Evolutionary conservation across 2,113 vertebrate species (phyloP), one percentile per base, ranked within the genome.

Genomic region (Upupa epops): DNA sequence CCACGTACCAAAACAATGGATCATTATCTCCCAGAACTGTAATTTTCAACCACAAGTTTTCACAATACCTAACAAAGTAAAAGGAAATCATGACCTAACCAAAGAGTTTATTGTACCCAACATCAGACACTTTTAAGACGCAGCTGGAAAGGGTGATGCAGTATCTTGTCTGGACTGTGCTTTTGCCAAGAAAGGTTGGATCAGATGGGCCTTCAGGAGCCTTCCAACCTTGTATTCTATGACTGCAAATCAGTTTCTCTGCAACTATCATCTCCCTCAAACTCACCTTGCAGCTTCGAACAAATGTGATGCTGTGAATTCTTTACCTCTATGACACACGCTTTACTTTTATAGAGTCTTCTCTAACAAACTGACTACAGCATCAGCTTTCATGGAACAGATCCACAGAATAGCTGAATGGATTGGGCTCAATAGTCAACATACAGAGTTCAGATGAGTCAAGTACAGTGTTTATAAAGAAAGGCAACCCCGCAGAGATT

Each of bases 1-100:
- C 15, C 0, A 0, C 14, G 52, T 31, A 31, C 54, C 24, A 60
- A 78, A 68, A 3, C n/a, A 61, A 46, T 0, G 6, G n/a, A 71
- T 36, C 40, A 13, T 71, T 22, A 49, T 14, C 18, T 28, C 24
- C 36, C n/a, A 74, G 37, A 86, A 75, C 29, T 11, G 8, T 32
- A 45, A 59, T 36, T 66, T 79, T 80, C 21, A 65, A 51, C 18
- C 22, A 48, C 31, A 46, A 36, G 64, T 51, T 88, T 29, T 83
- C 60, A 71, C 64, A 70, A 45, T 26, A 22, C 14, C 59, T 58
- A 28, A n/a, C 13, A 52, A 56, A 1, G 5, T 25, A 54, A 15
- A 64, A 48, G 7, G 3, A 5, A 86, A 88, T 13, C 2, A 34
- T 1, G 10, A 88, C 8, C 68, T 56, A 40, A 69, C 75, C 34